A percentile compares a stretch with the other conserved stretches of the same genome.
Evolutionary conservation across 2,797 vertebrate genomes (phyloP).

Genomic region (Melanotaenia pygmaea): DNA sequence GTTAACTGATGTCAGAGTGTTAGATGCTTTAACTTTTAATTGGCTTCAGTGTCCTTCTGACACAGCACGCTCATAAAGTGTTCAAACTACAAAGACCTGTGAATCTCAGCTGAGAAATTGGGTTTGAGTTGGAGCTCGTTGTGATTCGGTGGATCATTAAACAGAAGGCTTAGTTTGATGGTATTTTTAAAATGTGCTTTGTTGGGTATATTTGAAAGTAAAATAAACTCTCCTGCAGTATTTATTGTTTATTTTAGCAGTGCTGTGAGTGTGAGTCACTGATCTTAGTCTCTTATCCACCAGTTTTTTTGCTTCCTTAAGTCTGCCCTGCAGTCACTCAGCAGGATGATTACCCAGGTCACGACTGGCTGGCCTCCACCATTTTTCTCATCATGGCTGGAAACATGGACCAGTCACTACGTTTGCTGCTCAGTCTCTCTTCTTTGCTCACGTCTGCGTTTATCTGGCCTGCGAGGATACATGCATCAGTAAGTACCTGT

Average conservation of each 20-base stretch:
- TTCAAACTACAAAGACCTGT: background rate
- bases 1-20: background rate
- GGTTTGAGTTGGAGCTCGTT: background rate
- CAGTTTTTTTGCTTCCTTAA: constrained; percentile 82
- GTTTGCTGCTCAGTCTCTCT: constrained; percentile 86
- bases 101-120: too few species aligned
- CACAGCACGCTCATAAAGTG: background rate
- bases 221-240: background rate
- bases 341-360: constrained; percentile 81
- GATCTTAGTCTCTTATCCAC: background rate
- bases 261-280: background rate
- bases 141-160: constrained; percentile 1
- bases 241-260: background rate
- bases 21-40: too few species aligned
- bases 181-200: background rate
- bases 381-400: constrained; percentile 92
- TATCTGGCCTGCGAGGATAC: constrained; percentile 90
- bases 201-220: background rate
- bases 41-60: background rate
- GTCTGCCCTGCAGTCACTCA: constrained; percentile 79
- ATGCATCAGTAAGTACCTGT: constrained; percentile 87
- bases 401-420: constrained; percentile 81
- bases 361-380: constrained; percentile 94
- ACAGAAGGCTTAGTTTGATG: background rate
- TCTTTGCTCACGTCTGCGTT: constrained; percentile 89